These are phyloP conservation scores for Morpho deidamia DNA, from an alignment of 2,888 invertebrate genomes.

Conservation along the genomic window DNA sequence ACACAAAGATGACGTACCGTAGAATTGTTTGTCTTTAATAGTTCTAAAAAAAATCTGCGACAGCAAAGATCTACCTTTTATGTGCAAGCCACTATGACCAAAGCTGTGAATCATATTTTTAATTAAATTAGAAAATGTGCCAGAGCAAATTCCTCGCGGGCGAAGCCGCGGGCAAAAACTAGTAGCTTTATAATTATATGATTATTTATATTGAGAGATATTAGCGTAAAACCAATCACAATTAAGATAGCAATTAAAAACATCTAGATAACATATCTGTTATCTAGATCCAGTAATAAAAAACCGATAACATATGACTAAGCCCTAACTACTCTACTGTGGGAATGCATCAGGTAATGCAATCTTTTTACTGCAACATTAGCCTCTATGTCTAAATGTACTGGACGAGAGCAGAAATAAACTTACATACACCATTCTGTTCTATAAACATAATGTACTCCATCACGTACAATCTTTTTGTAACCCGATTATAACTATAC, in stretches of 20 bases:
- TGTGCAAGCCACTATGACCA: too few species aligned
- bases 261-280: conserved; percentile 15
- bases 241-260: background rate
- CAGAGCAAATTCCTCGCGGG: too few species aligned
- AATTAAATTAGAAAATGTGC: too few species aligned
- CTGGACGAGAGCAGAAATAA: conserved; percentile 33
- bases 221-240: background rate
- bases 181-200: too few species aligned
- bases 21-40: too few species aligned
- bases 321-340: conserved; percentile 42
- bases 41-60: too few species aligned
- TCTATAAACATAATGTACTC: background rate
- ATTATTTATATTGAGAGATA: background rate
- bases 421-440: background rate
- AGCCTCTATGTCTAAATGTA: conserved; percentile 37
- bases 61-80: too few species aligned
- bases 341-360: conserved; percentile 64
- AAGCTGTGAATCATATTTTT: too few species aligned
- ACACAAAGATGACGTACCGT: too few species aligned
- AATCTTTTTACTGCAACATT: conserved; percentile 57
- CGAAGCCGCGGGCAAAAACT: too few species aligned
- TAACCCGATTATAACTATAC: too few species aligned
- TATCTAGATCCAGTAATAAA: conserved; percentile 26
- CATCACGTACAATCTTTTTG: too few species aligned
- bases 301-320: conserved; percentile 29